phyloP scores from a whole-genome alignment of 2,113 vertebrate species.

The Cinclus cinclus region DNA sequence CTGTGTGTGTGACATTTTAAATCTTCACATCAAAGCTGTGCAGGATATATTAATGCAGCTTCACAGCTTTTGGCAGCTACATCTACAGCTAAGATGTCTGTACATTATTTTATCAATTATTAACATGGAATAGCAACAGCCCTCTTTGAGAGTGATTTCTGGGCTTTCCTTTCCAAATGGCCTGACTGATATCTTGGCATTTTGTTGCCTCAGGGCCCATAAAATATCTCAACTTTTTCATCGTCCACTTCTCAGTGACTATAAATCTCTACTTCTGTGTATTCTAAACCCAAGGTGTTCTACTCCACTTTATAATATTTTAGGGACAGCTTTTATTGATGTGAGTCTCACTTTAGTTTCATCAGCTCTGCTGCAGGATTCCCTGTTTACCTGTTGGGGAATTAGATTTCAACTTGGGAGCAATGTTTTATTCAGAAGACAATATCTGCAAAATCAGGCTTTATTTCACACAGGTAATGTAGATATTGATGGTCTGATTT shows the following conservation, averaged over 20 bases:
- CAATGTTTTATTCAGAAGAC: constrained; percentile 12
- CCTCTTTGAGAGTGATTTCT: constrained; percentile 10
- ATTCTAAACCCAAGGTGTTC: background rate
- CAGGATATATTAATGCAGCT: background rate
- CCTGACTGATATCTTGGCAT: background rate
- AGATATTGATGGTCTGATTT: background rate
- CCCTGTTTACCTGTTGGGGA: background rate
- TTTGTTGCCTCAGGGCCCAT: constrained; percentile 23
- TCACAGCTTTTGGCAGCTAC: constrained; percentile 16
- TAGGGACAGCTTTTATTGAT: constrained; percentile 12
- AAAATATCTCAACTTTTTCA: constrained; percentile 16
- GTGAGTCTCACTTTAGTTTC: background rate
- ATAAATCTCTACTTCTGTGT: background rate
- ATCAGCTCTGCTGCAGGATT: background rate
- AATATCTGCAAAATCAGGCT: background rate
- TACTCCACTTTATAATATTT: background rate
- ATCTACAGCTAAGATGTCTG: background rate
- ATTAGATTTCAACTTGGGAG: constrained; percentile 1
- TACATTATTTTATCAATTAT: constrained; percentile 59
- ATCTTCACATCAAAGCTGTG: background rate
- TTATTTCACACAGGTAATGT: background rate
- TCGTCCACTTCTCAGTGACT: background rate
- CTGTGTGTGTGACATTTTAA: background rate
- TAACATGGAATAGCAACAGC: constrained; percentile 37
- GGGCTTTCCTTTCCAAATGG: constrained; percentile 41